Conservation (phyloP, 37 sponge, comb jelly and placozoan genomes). For the Cliona cf. orientalis region DNA sequence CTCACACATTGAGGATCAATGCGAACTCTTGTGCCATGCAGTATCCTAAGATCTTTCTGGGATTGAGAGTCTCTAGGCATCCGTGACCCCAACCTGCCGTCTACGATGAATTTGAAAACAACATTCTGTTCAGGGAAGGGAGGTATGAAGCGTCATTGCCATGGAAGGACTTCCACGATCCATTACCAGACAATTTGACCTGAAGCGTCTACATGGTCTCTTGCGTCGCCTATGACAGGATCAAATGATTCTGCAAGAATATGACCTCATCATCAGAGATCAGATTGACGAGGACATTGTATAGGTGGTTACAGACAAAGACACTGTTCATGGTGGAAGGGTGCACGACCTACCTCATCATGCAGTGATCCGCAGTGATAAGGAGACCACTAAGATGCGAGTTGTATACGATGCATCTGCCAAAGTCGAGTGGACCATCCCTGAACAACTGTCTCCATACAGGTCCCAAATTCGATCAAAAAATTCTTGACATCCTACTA, state of each 20-base stretch:
- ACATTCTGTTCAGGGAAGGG: neutral
- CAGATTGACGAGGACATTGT: neutral
- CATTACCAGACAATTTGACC: neutral
- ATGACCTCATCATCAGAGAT: neutral
- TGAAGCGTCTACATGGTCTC: neutral
- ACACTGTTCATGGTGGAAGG: neutral
- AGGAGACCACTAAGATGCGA: neutral
- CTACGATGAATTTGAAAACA: neutral
- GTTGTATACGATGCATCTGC: neutral
- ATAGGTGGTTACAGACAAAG: neutral
- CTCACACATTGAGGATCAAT: neutral
- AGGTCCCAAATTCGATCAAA: no score
- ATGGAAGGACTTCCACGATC: neutral
- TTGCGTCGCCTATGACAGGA: neutral
- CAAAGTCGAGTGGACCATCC: neutral
- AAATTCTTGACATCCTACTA: no score
- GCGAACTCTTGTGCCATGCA: neutral
- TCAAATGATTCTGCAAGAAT: neutral
- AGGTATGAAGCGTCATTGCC: neutral
- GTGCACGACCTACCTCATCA: neutral
- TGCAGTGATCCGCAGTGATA: neutral
- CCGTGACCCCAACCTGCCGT: neutral
- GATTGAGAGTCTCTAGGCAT: neutral
- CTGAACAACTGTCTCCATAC: no score
- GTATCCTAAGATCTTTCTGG: neutral